phyloP scores from a whole-genome alignment of 2,113 vertebrate genomes.

The Progne subis region DNA sequence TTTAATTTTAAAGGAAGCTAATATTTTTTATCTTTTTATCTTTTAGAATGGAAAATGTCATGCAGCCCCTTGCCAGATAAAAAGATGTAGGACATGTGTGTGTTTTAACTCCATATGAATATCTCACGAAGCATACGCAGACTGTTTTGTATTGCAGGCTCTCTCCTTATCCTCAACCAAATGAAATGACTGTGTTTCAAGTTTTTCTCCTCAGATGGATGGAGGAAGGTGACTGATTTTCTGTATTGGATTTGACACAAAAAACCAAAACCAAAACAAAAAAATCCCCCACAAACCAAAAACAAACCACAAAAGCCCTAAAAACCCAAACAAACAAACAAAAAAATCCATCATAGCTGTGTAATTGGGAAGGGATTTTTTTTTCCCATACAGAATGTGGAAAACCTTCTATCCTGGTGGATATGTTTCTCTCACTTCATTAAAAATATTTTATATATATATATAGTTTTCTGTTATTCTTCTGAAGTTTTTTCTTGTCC shows the following conservation, averaged over 20 bases:
- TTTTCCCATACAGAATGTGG: not conserved
- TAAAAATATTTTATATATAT: not conserved
- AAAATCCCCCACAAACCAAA: not conserved
- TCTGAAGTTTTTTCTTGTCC: not conserved
- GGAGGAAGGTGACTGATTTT: not conserved
- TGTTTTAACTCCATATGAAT: not conserved
- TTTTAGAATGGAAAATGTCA: not conserved
- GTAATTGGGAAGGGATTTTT: not conserved
- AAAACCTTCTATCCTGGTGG: not conserved
- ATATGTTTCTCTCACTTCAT: not conserved
- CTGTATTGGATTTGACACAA: not conserved
- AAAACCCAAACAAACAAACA: not conserved
- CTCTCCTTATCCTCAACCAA: not conserved
- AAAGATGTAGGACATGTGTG: not conserved
- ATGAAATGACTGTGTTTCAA: not conserved
- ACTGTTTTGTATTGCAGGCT: not conserved
- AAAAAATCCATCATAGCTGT: not conserved
- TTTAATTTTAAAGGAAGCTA: not conserved
- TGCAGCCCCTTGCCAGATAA: not conserved
- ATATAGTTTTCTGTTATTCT: not conserved
- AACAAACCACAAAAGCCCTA: not conserved
- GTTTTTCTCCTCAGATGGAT: not conserved
- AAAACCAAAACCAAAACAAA: not conserved
- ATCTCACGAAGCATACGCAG: accelerated
- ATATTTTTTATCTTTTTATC: not conserved